Percentiles rank a stretch among this genome's conserved stretches.
phyloP scores from a whole-genome alignment of 2,113 vertebrate species.

The Oxygymnocypris stewartii region DNA sequence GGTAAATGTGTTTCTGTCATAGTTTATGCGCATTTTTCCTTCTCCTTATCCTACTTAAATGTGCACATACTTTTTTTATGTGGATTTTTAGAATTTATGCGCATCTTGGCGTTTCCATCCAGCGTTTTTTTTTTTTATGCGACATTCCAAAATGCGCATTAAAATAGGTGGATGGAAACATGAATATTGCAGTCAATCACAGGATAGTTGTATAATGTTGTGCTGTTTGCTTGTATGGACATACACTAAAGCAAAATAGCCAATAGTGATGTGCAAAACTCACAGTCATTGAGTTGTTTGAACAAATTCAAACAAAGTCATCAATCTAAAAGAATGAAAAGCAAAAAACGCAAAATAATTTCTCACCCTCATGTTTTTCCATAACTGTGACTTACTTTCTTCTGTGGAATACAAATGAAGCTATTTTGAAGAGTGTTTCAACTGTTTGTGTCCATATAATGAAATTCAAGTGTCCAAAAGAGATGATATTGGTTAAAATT shows the following conservation, averaged over 20 bases:
- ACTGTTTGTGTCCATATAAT: not conserved
- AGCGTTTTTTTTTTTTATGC: too few relatives aligned
- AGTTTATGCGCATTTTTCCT: too few relatives aligned
- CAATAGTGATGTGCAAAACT: not conserved
- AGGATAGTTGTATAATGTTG: not conserved
- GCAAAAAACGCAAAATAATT: not conserved
- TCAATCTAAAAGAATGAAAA: not conserved
- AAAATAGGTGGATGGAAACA: too few relatives aligned
- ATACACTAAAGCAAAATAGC: not conserved
- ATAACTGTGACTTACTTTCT: not conserved
- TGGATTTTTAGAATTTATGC: too few relatives aligned
- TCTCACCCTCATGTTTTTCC: not conserved
- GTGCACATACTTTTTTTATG: too few relatives aligned
- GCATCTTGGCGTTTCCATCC: too few relatives aligned
- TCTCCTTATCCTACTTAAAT: too few relatives aligned
- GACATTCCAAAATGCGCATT: too few relatives aligned
- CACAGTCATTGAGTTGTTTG: not conserved
- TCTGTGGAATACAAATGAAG: not conserved
- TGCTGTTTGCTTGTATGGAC: not conserved
- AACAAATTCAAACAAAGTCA: not conserved
- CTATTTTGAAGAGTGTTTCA: not conserved
- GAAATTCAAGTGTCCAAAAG: not conserved
- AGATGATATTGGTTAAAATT: not conserved
- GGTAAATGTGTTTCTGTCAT: too few relatives aligned
- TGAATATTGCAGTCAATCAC: not conserved